Base-by-base conservation (phyloP, 2,797 vertebrate species). In the Lagorchestes hirsutus region DNA sequence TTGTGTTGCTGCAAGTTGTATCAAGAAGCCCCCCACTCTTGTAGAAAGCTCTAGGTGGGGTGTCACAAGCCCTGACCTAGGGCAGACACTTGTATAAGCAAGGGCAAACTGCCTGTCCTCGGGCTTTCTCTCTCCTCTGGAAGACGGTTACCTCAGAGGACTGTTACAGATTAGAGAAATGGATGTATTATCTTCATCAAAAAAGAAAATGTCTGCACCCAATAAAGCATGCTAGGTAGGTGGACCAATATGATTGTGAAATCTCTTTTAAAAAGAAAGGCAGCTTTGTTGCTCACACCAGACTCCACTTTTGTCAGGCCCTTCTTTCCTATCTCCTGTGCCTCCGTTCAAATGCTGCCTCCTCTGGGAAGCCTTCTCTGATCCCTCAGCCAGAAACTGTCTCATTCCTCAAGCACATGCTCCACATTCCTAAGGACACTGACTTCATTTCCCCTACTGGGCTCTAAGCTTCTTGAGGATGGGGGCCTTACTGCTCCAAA, bases 1-100 rank as follows among this genome's bases (percentile, higher is more conserved):
- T 93, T 95, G 92, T 95, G 93, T 50, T 34, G 50, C 40, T 96
- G 95, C 90, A 94, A 92, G 96, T 94, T 95, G 90, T 93, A 96
- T 50, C 62, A 96, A 91, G 34, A 95, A 82, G 95, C 93, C 58
- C 96, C 92, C 93, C 9, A 40, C 96, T 96, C 40, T 50, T 87
- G 74, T 40, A 87, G 46, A 87, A 46, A 9, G 9, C 22, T 82
- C 2, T 6, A 40, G 40, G 40, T 24, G 9, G 34, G 34, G 16
- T 14, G 59, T 22, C 9, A 16, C 5, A 74, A 40, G 62, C 14
- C 34, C 34, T 27, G 22, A 87, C 8, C 22, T 28, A 27, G 9
- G 40, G 22, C 74, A 82, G n/a, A 22, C 18, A 18, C n/a, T 40
- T 2, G 16, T 18, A 40, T 40, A 40, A 74, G 16, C n/a, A 46